A percentile compares a stretch with the other conserved stretches of the same genome.
Evolutionary conservation across 2,888 invertebrate species (phyloP).

Genomic region (Cotesia congregata): DNA sequence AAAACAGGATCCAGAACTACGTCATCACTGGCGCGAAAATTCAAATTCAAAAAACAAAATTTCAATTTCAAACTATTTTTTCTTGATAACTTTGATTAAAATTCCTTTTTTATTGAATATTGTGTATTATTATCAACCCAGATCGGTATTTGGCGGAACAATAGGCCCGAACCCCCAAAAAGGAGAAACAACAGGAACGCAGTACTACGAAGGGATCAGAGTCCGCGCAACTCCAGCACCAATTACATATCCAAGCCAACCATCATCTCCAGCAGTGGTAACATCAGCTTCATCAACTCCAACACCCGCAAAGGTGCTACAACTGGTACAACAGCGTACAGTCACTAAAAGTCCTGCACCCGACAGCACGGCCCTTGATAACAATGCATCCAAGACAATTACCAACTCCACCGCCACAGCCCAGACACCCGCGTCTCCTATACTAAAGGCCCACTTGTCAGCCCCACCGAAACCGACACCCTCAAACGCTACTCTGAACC

Average conservation of each 20-base stretch:
- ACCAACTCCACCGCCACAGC: neutral
- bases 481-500: constrained; percentile 51
- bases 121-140: constrained; percentile 59
- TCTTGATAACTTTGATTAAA: too few relatives aligned
- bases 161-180: constrained; percentile 85
- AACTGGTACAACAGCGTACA: constrained; percentile 67
- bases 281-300: constrained; percentile 44
- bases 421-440: constrained; percentile 81
- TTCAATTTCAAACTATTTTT: too few relatives aligned
- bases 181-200: constrained; percentile 74
- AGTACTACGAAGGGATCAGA: constrained; percentile 79
- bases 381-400: constrained; percentile 47
- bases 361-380: constrained; percentile 62
- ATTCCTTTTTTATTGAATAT: neutral
- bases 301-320: constrained; percentile 72
- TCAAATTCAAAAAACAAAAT: too few relatives aligned
- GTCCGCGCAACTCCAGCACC: constrained; percentile 76
- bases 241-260: constrained; percentile 69
- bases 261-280: constrained; percentile 49
- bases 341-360: constrained; percentile 64
- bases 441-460: constrained; percentile 87
- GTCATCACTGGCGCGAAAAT: too few relatives aligned
- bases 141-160: constrained; percentile 85
- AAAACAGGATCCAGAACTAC: too few relatives aligned
- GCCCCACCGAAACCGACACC: constrained; percentile 74